Evolutionary conservation across 1,140 invertebrate species (phyloP), one percentile per base, ranked within the genome.

Genomic region (Lepidurus packardi): DNA sequence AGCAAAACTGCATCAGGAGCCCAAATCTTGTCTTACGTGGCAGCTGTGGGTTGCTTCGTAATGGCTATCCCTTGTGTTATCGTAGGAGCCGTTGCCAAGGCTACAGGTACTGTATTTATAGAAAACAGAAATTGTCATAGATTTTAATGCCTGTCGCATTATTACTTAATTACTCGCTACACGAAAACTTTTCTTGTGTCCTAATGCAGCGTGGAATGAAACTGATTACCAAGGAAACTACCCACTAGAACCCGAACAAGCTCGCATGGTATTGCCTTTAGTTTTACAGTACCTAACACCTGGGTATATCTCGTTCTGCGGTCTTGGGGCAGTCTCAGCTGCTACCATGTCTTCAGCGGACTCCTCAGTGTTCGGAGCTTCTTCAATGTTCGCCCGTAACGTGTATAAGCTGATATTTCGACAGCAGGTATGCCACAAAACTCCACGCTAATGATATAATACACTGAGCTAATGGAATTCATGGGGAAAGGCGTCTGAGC

Each of bases 321-420:
- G 97, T 0, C 88, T 99, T 79, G 97, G 97, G 0, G 97, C 97
- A n/a, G 95, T 99, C 6, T 98, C 96, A 0, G 97, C 97, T 4
- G 96, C 97, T 11, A 96, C 98, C 42, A 98, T 98, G 97, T 98
- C 96, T 43, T 98, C 97, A 3, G 96, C 97, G 0, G 97, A 99
- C 85, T 98, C 97, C 53, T 98, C 96, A 80, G 94, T 99, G 42
- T 89, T 99, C 10, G 97, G 95, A 21, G 97, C 97, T 3, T 94
- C 94, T 80, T 97, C 96, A 21, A 98, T 99, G 97, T 99, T 98
- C 85, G 96, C 97, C 77, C 90, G 96, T 83, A 99, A 99, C 85
- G 93, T 99, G 79, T 98, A 98, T 89, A 97, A 95, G 87, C 89
- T 97, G 82, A 95, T 98, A 83, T 97, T 98, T 87, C 88, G 96